Percentiles rank a stretch among this genome's conserved stretches.
Conservation (phyloP, 2,113 vertebrate species). For the Brienomyrus brachyistius region DNA sequence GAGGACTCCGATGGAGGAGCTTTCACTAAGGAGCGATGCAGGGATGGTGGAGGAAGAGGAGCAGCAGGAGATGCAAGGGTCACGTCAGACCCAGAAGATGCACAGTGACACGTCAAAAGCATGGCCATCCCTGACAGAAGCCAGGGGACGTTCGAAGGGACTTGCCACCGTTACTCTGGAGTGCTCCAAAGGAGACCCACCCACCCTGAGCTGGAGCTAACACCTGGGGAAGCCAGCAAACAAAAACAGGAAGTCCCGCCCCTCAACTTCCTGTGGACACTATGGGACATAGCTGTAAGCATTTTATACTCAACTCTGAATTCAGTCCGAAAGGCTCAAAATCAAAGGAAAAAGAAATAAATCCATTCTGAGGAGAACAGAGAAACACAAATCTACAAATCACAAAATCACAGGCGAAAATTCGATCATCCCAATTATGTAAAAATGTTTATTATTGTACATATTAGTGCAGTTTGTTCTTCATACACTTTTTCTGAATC, state of each 20-base stretch:
- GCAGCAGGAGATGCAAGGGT: neutral
- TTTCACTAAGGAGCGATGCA: constrained; percentile 41
- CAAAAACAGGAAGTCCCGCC: neutral
- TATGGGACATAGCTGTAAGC: neutral
- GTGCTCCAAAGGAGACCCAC: neutral
- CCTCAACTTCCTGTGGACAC: neutral
- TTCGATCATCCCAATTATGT: neutral
- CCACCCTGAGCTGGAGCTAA: neutral
- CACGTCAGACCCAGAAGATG: neutral
- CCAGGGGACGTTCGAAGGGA: neutral
- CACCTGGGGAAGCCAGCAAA: neutral
- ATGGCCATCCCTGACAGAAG: neutral
- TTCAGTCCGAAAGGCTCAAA: neutral
- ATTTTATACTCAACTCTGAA: neutral
- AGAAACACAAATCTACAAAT: neutral
- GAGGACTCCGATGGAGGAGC: constrained; percentile 54
- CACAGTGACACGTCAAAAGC: neutral
- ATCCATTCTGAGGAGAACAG: neutral
- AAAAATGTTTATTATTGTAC: constrained; percentile 7
- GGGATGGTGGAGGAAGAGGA: neutral
- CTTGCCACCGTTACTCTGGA: neutral
- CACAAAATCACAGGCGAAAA: neutral
- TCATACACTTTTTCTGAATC: neutral
- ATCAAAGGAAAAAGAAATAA: neutral
- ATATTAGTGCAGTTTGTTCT: neutral